A percentile compares a stretch with the other conserved stretches of the same genome.
phyloP scores from a whole-genome alignment of 1,140 invertebrate species.

The Diorhabda carinulata region DNA sequence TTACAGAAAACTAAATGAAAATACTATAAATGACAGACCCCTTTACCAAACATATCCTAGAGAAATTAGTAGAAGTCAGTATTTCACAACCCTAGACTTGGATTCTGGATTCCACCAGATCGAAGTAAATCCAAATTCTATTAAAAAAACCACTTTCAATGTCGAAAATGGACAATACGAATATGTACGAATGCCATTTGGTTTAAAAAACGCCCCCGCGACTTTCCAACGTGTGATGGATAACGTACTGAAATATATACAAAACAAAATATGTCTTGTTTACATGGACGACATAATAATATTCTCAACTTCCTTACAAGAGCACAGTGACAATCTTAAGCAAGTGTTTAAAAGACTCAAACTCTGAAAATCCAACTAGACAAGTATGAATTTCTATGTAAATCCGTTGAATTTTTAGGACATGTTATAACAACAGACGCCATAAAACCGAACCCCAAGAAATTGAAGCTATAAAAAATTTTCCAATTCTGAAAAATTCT shows the following conservation, averaged over 20 bases:
- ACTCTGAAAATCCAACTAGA: not conserved
- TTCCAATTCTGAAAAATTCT: not conserved
- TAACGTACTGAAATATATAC: not conserved
- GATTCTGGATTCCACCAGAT: too few relatives aligned
- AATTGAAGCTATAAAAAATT: not conserved
- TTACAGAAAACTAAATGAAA: not conserved
- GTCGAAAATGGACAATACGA: not conserved
- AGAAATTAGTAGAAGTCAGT: not conserved
- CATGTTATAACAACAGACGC: not conserved
- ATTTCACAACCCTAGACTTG: too few relatives aligned
- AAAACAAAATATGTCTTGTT: not conserved
- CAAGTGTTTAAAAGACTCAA: not conserved
- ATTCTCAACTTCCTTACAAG: not conserved
- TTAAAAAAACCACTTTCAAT: not conserved
- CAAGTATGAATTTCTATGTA: not conserved
- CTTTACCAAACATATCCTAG: not conserved
- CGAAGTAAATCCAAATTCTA: too few relatives aligned
- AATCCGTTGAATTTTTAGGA: not conserved
- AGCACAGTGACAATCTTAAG: not conserved
- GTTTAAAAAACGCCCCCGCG: not conserved
- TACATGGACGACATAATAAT: not conserved
- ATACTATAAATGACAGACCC: not conserved
- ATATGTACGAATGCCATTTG: not conserved
- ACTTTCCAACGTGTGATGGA: not conserved
- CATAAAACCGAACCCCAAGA: not conserved